phyloP scores from a whole-genome alignment of 2,797 vertebrate species.

The Artibeus jamaicensis region DNA sequence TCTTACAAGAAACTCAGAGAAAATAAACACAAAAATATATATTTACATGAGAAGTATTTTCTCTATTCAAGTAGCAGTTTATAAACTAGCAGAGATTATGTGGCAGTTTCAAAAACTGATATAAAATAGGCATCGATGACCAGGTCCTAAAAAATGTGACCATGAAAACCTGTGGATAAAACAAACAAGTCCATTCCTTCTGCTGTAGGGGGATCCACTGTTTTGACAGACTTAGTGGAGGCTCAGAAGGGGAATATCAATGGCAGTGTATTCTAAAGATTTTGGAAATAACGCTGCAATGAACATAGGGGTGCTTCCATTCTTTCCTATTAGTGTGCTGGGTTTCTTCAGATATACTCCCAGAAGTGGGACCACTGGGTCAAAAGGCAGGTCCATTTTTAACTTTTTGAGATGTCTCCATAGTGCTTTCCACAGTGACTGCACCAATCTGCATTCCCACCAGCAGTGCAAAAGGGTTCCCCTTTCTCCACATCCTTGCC shows the following conservation, averaged over 20 bases:
- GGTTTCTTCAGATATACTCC: background rate
- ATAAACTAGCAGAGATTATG: background rate
- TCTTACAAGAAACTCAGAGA: background rate
- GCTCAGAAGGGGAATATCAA: background rate
- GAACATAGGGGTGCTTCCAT: background rate
- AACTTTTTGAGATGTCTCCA: background rate
- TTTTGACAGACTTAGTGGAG: background rate
- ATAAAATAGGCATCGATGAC: background rate
- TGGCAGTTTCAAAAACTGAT: background rate
- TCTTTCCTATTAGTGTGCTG: background rate
- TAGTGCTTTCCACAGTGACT: background rate
- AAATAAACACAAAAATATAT: background rate
- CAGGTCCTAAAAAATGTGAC: background rate
- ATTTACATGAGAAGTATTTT: background rate
- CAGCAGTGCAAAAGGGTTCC: background rate
- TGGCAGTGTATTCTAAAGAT: background rate
- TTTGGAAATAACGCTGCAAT: background rate
- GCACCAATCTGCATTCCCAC: background rate
- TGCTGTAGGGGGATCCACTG: accelerated
- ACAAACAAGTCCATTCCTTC: background rate
- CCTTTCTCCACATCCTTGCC: background rate
- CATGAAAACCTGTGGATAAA: background rate
- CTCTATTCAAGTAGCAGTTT: background rate
- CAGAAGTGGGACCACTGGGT: background rate
- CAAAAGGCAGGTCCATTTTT: background rate